phyloP scores from a whole-genome alignment of 2,888 invertebrate genomes.

The Polydesmus complanatus region DNA sequence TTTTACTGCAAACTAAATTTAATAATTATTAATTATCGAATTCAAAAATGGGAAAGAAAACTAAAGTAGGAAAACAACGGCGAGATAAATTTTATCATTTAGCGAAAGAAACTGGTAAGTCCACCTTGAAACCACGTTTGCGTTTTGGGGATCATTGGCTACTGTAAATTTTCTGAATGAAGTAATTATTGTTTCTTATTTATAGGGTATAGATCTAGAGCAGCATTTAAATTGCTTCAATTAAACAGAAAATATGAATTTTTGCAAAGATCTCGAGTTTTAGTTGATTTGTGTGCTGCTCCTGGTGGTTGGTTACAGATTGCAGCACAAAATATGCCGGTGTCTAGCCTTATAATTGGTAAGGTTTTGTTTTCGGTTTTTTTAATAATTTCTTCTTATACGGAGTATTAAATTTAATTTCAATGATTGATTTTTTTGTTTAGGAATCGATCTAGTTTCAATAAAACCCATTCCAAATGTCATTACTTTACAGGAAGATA shows the following conservation, averaged over 20 bases:
- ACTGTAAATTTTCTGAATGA: background rate
- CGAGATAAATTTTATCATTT: constrained; percentile 97
- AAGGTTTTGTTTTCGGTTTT: constrained; percentile 17
- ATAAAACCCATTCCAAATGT: constrained; percentile 83
- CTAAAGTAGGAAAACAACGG: constrained; percentile 92
- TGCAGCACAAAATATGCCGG: constrained; percentile 92
- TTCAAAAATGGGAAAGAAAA: constrained; percentile 81
- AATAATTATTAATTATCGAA: too few relatives aligned
- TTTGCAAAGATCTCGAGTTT: constrained; percentile 86
- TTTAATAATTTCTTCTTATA: background rate
- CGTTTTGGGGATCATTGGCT: background rate
- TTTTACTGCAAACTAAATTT: background rate
- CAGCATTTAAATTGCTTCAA: constrained; percentile 98
- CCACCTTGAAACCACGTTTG: background rate
- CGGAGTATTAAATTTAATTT: constrained; percentile 3
- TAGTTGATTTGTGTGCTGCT: constrained; percentile 95
- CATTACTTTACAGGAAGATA: constrained; percentile 80
- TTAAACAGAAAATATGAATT: constrained; percentile 94
- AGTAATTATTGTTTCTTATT: too few relatives aligned
- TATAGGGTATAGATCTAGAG: constrained; percentile 85
- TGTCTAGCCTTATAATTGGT: constrained; percentile 82
- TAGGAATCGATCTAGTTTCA: constrained; percentile 84
- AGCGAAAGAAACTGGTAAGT: constrained; percentile 91
- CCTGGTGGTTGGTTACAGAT: constrained; percentile 99
- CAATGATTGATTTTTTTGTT: too few relatives aligned